These are phyloP conservation scores for Clarias pachynema DNA, from an alignment of 2,797 vertebrate genomes.

Conservation along the genomic window DNA sequence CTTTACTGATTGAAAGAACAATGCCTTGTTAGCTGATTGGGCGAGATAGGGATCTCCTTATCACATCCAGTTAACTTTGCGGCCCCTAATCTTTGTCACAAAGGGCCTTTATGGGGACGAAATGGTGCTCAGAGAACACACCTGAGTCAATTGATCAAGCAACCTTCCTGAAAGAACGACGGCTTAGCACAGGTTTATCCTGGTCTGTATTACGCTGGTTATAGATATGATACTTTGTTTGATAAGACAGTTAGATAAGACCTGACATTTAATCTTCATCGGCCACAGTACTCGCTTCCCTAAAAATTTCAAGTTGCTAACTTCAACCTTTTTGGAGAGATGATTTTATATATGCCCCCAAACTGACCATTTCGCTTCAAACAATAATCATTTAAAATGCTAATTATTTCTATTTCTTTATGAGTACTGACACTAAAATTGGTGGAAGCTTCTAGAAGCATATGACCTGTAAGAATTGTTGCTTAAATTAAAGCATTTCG, in stretches of 20 bases:
- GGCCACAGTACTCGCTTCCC: too few relatives aligned
- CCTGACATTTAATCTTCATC: neutral
- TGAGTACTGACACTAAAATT: too few relatives aligned
- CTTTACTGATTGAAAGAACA: conserved; percentile 20
- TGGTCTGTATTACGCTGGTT: neutral
- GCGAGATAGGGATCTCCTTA: conserved; percentile 14
- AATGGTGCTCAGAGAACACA: conserved; percentile 15
- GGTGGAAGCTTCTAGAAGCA: too few relatives aligned
- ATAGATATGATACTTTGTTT: neutral
- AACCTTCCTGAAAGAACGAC: neutral
- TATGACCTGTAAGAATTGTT: too few relatives aligned
- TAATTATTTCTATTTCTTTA: too few relatives aligned
- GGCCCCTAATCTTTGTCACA: conserved; percentile 1
- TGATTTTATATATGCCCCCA: too few relatives aligned
- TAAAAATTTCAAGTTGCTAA: too few relatives aligned
- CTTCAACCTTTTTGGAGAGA: too few relatives aligned
- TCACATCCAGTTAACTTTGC: neutral
- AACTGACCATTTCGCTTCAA: too few relatives aligned
- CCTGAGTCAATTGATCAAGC: neutral
- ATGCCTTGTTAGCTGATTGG: conserved; percentile 21
- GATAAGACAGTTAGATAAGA: neutral
- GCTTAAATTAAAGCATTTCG: too few relatives aligned
- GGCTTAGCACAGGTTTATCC: neutral
- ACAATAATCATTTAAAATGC: too few relatives aligned
- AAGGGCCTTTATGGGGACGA: neutral